phyloP scores from a whole-genome alignment of 2,113 vertebrate species.

The Amphiprion percula region DNA sequence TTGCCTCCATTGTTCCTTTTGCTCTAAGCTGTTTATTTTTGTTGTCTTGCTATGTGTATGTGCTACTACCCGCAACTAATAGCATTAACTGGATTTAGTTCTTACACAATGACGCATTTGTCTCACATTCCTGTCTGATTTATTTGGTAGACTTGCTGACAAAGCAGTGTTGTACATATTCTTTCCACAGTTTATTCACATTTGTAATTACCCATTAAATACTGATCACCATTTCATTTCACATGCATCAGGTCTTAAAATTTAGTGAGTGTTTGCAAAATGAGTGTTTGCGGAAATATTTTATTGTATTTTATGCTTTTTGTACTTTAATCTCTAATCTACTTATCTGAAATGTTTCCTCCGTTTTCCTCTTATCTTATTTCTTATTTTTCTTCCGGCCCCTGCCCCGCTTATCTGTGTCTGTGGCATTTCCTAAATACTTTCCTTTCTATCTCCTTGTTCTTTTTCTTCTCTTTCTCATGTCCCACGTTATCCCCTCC shows the following conservation, averaged over 20 bases:
- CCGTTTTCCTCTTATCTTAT: background rate
- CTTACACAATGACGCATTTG: conserved; percentile 62
- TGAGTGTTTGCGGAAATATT: background rate
- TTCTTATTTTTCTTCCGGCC: background rate
- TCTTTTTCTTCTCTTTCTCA: conserved; percentile 2
- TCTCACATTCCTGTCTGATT: conserved; percentile 58
- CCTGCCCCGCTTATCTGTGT: conserved; percentile 3
- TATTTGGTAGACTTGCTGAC: conserved; percentile 18
- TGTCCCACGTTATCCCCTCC: background rate
- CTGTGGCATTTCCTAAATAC: conserved; percentile 30
- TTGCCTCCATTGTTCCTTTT: conserved; percentile 39
- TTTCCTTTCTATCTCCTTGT: background rate
- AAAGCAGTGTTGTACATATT: conserved; percentile 8
- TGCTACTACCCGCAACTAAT: conserved; percentile 53
- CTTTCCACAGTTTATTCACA: background rate
- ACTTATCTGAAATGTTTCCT: background rate
- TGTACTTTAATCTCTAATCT: conserved; percentile 3
- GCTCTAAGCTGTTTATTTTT: conserved; percentile 50
- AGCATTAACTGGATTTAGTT: conserved; percentile 77
- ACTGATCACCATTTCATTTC: background rate
- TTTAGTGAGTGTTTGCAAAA: too few species aligned
- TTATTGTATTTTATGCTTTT: background rate
- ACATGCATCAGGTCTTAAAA: background rate
- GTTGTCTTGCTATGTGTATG: conserved; percentile 34
- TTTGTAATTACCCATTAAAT: background rate